phyloP scores from a whole-genome alignment of 1,140 invertebrate species.

The Trichonephila inaurata region DNA sequence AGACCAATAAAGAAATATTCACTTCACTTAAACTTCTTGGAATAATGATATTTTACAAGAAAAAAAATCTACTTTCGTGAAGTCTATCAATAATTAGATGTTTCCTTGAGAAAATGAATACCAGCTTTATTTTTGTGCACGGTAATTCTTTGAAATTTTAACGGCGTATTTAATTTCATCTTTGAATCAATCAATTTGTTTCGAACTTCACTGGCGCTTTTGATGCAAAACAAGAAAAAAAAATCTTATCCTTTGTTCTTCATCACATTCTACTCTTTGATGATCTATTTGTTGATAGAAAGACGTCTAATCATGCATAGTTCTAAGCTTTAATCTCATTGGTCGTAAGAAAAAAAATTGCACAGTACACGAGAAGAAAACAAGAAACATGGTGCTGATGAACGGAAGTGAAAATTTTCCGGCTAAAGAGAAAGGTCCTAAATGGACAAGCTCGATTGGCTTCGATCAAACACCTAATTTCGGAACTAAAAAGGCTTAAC shows the following conservation, averaged over 20 bases:
- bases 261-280: slow-evolving; percentile 16
- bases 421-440: slow-evolving; percentile 35
- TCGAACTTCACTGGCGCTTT: background rate
- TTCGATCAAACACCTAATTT: slow-evolving; percentile 68
- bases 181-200: background rate
- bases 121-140: background rate
- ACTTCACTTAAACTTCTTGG: background rate
- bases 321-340: slow-evolving; percentile 41
- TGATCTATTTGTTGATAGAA: slow-evolving; percentile 30
- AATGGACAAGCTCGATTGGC: slow-evolving; percentile 58
- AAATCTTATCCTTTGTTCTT: background rate
- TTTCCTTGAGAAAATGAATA: background rate
- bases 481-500: slow-evolving; percentile 62
- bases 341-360: background rate
- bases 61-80: background rate
- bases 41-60: background rate
- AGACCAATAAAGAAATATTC: no score
- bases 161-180: slow-evolving; percentile 6
- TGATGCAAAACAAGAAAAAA: background rate
- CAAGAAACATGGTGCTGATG: slow-evolving; percentile 41
- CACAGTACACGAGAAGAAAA: background rate
- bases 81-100: background rate
- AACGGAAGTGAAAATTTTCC: background rate
- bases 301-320: slow-evolving; percentile 44
- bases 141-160: background rate